Base-by-base conservation (phyloP, 2,888 invertebrate genomes). In the Nemotelus pantherinus region DNA sequence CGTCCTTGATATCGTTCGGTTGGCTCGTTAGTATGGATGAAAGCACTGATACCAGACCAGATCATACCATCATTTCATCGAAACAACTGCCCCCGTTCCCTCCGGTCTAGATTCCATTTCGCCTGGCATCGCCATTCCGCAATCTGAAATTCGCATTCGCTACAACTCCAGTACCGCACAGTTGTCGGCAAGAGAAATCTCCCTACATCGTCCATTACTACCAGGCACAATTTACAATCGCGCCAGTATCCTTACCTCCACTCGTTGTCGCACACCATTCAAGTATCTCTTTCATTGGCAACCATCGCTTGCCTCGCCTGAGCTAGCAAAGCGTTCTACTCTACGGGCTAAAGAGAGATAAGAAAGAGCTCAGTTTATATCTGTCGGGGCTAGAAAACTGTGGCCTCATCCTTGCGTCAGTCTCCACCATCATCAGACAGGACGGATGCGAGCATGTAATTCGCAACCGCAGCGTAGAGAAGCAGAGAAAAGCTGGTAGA, bases 1-100 rank as follows among this genome's bases (percentile, higher is more conserved):
- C 74, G 74, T 74, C 74, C 74, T 74, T 74, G 74, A 48, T 60
- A 60, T 74, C 74, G 74, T 41, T 70, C 70, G n/a, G 47, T 60
- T 60, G 74, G 60, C 60, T 74, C 70, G 70, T 63, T 74, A 74
- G 60, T 74, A 74, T 74, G 60, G 60, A 74, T 74, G 50, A 48
- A 48, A 53, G 74, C 74, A 60, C 74, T 48, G 48, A 10, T 70
- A 70, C 74, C 74, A 74, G 74, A 74, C 63, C 74, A 60, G 43
- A 70, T 53, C 70, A 70, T 47, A 70, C 70, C 70, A 55, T 70
- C 53, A 70, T 70, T 55, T 67, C 43, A n/a, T 5, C 70, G 63
- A 3, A 63, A 57, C 57, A 3, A 57, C n/a, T 9, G 25, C 48
- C 45, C n/a, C 39, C 67, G 47, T 9, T 50, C 63, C 60, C 74